Base-by-base conservation (phyloP, 2,888 invertebrate species). In the Callimorpha dominula region DNA sequence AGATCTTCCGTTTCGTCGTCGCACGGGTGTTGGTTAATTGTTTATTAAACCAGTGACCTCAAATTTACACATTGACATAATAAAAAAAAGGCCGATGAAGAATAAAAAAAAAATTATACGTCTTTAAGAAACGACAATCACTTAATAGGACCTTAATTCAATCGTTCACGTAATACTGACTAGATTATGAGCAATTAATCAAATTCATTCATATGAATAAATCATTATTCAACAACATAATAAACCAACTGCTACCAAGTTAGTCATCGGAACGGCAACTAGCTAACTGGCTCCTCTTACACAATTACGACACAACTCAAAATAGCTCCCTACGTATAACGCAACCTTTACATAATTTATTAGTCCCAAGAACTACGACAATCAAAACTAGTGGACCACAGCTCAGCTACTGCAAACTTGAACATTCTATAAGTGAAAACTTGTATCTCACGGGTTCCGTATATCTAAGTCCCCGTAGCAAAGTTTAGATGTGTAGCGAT, bases 311-410 rank as follows among this genome's bases (percentile, higher is more conserved):
- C n/a, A n/a, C n/a, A n/a, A 40, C 54, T 54, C 42, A 68, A 20
- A 46, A 57, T n/a, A 57, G 43, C 68, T 31, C 17, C 63, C 43
- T 64, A 20, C 42, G 68, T 54, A 40, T 68, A 71, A 5, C 67
- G 46, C 73, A 75, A 74, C 75, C 57, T 70, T 78, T 70, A 62
- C n/a, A 77, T 75, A 81, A 75, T 75, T 73, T 81, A 81, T 75
- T 54, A 65, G 62, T 70, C 65, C 43, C 31, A 1, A 20, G 60
- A 42, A 62, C 40, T 57, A 31, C 62, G 52, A 68, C 69, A 74
- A 73, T 73, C 65, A 67, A 62, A 73, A 72, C 68, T 72, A 65
- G 64, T 62, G 60, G 54, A n/a, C 67, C 54, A 67, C 50, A 66
- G 67, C 66, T 73, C 31, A 52, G 67, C 60, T 65, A 20, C 20